A percentile compares a stretch with the other conserved stretches of the same genome.
phyloP scores from a whole-genome alignment of 2,113 vertebrate species.

The Oncorhynchus gorbuscha region DNA sequence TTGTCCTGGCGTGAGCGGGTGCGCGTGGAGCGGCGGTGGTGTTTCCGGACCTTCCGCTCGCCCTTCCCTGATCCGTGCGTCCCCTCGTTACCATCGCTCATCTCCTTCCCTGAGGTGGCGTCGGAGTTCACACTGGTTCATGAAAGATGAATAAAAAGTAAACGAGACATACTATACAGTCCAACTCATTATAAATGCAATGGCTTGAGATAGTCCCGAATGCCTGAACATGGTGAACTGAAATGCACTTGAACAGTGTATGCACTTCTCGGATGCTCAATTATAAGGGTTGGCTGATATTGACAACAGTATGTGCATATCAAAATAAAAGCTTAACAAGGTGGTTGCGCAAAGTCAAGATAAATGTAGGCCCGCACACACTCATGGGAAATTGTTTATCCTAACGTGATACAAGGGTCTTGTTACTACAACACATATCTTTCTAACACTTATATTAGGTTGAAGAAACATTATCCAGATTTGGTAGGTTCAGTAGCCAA shows the following conservation, averaged over 20 bases:
- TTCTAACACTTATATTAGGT: background rate
- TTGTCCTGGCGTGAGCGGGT: slow-evolving; percentile 92
- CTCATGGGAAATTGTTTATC: background rate
- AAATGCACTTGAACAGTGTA: too few relatives aligned
- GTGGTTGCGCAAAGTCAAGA: background rate
- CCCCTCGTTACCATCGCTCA: slow-evolving; percentile 91
- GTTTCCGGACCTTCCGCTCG: slow-evolving; percentile 85
- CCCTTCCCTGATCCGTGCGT: slow-evolving; percentile 77
- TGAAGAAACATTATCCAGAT: background rate
- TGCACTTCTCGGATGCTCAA: too few relatives aligned
- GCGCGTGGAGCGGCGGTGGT: slow-evolving; percentile 88
- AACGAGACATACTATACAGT: background rate
- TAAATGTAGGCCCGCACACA: background rate
- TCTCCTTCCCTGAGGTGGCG: slow-evolving; percentile 87
- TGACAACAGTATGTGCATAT: background rate
- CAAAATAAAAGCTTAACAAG: background rate
- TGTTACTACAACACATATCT: background rate
- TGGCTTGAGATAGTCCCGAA: too few relatives aligned
- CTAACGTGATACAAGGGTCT: background rate
- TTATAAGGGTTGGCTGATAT: too few relatives aligned
- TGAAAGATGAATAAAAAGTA: background rate
- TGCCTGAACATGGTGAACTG: too few relatives aligned
- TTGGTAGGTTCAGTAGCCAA: background rate
- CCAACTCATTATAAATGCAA: too few relatives aligned
- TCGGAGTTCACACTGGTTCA: slow-evolving; percentile 81